These are phyloP conservation scores for Lutjanus campechanus DNA, from an alignment of 2,797 vertebrate species.

Conservation along the genomic window DNA sequence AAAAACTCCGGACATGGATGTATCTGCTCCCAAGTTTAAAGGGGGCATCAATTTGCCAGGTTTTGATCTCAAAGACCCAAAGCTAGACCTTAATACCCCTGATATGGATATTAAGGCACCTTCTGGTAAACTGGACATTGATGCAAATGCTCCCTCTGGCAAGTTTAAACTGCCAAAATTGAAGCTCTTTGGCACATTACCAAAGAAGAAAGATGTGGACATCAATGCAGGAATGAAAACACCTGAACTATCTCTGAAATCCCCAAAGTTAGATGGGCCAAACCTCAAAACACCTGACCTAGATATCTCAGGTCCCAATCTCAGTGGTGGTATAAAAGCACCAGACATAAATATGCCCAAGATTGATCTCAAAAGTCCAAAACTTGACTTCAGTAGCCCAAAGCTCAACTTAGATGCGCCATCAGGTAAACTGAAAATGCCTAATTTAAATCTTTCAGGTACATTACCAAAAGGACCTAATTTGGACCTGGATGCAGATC, in stretches of 20 bases:
- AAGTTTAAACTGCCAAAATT: slow-evolving; percentile 67
- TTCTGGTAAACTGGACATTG: slow-evolving; percentile 46
- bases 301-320: slow-evolving; percentile 50
- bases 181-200: slow-evolving; percentile 54
- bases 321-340: slow-evolving; percentile 47
- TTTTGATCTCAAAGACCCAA: slow-evolving; percentile 40
- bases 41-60: slow-evolving; percentile 33
- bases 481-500: slow-evolving; percentile 31
- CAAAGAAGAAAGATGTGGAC: slow-evolving; percentile 59
- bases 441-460: slow-evolving; percentile 42
- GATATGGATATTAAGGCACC: slow-evolving; percentile 49
- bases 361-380: slow-evolving; percentile 26
- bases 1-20: slow-evolving; percentile 46
- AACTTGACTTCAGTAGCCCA: slow-evolving; percentile 47
- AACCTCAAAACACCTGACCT: slow-evolving; percentile 43
- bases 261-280: slow-evolving; percentile 48
- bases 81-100: slow-evolving; percentile 38
- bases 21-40: slow-evolving; percentile 50
- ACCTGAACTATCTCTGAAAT: slow-evolving; percentile 57
- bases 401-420: slow-evolving; percentile 34
- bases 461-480: slow-evolving; percentile 47
- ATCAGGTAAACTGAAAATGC: slow-evolving; percentile 64
- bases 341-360: slow-evolving; percentile 56
- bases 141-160: slow-evolving; percentile 32
- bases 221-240: slow-evolving; percentile 50